phyloP scores from a whole-genome alignment of 2,797 vertebrate species.

The Galaxias olidus region DNA sequence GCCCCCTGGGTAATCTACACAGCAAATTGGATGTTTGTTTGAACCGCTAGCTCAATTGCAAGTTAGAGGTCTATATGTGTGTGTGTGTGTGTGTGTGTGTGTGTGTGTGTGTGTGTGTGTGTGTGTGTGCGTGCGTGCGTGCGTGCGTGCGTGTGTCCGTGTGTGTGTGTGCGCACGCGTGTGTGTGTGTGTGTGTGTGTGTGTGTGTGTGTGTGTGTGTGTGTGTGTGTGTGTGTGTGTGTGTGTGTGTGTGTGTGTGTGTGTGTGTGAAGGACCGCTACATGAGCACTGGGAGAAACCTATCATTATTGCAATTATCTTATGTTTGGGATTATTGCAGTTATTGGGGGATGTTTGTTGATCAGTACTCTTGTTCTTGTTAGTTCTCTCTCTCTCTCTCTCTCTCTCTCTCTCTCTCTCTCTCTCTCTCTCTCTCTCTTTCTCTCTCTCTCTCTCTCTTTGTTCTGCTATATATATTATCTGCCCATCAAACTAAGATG shows the following conservation, averaged over 20 bases:
- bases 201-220: not conserved
- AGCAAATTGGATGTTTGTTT: conserved; percentile 77
- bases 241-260: not conserved
- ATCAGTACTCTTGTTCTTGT: not conserved
- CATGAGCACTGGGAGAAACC: conserved; percentile 2
- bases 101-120: too few relatives aligned
- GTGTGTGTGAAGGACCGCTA: not conserved
- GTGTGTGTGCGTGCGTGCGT: too few relatives aligned
- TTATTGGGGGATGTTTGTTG: conserved; percentile 8
- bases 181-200: conserved; percentile 6
- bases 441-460: too few relatives aligned
- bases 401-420: too few relatives aligned
- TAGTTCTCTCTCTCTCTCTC: too few relatives aligned
- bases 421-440: too few relatives aligned
- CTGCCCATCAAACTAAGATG: too few relatives aligned
- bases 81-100: not conserved
- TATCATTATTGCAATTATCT: conserved; percentile 12
- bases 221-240: conserved; percentile 8
- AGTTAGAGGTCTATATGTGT: conserved; percentile 3
- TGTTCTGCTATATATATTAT: too few relatives aligned
- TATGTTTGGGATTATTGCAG: conserved; percentile 13
- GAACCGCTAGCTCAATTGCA: conserved; percentile 42
- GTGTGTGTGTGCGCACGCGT: not conserved
- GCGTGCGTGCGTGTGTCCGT: not conserved
- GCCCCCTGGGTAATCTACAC: conserved; percentile 71